Conservation (phyloP, 2,888 invertebrate species). For the Volucella inanis region DNA sequence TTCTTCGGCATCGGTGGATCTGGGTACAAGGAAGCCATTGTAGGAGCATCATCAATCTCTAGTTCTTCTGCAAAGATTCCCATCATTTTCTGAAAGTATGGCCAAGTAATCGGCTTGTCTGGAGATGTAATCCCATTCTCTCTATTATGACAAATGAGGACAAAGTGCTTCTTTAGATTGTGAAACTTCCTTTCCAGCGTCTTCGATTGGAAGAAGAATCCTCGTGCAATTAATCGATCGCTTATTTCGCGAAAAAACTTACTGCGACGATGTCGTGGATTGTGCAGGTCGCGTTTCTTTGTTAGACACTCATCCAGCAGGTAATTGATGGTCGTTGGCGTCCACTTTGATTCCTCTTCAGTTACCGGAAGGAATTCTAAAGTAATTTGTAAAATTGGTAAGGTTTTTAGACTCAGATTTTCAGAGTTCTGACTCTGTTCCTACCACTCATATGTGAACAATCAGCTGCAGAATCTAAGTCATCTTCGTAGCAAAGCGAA, state of each 20-base stretch:
- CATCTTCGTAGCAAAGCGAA: not conserved
- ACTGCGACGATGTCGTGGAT: conserved; percentile 33
- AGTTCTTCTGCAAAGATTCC: conserved; percentile 60
- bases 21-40: conserved; percentile 63
- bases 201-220: conserved; percentile 23
- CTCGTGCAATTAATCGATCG: conserved; percentile 1
- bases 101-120: conserved; percentile 20
- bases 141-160: conserved; percentile 2
- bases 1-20: conserved; percentile 22
- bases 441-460: conserved; percentile 25
- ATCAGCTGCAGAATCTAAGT: conserved; percentile 19
- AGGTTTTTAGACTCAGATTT: not conserved
- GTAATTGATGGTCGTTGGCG: not conserved
- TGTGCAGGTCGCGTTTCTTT: conserved; percentile 49
- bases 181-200: conserved; percentile 43
- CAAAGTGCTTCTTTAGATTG: conserved; percentile 43
- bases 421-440: not conserved
- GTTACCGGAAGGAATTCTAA: not conserved
- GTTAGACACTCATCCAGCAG: conserved; percentile 48
- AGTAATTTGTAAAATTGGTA: not conserved
- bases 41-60: conserved; percentile 55
- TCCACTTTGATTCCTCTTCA: conserved; percentile 40
- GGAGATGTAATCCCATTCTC: not conserved
- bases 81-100: conserved; percentile 45
- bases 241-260: conserved; percentile 41